Percentiles rank a stretch among this genome's conserved stretches.
Evolutionary conservation across 2,797 vertebrate genomes (phyloP).

Genomic region (Threskiornis aethiopicus): DNA sequence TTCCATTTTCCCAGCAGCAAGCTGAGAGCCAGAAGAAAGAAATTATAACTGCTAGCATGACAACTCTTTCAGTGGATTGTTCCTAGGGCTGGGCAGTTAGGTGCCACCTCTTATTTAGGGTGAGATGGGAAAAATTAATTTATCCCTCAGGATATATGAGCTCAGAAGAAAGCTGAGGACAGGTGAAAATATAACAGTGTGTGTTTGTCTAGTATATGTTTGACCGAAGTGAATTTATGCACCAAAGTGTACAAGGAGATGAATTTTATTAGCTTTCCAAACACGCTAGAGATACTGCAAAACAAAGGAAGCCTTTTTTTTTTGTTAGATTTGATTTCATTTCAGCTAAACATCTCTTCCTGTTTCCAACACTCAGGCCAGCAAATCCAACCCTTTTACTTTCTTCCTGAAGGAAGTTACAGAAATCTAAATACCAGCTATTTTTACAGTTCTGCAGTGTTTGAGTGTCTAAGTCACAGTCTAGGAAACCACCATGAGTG

Average conservation of each 20-base stretch:
- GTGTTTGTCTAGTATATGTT: neutral
- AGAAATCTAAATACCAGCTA: neutral
- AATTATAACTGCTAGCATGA: neutral
- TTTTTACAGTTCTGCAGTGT: neutral
- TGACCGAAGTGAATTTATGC: neutral
- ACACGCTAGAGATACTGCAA: neutral
- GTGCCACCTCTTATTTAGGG: neutral
- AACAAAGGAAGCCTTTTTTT: neutral
- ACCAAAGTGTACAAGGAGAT: neutral
- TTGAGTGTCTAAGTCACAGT: neutral
- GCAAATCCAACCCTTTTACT: neutral
- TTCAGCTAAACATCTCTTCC: neutral
- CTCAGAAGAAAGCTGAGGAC: neutral
- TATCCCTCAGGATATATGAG: neutral
- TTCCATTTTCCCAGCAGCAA: neutral
- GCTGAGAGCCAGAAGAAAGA: neutral
- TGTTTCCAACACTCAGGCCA: neutral
- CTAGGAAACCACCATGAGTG: neutral
- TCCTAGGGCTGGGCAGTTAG: neutral
- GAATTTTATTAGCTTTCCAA: neutral
- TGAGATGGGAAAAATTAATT: conserved; percentile 3
- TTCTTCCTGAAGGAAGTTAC: neutral
- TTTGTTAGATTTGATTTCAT: neutral
- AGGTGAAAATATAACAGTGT: neutral
- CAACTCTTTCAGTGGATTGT: neutral